Percentiles rank a stretch among this genome's conserved stretches.
phyloP scores from a whole-genome alignment of 1,140 invertebrate species.

The Zeugodacus cucurbitae region DNA sequence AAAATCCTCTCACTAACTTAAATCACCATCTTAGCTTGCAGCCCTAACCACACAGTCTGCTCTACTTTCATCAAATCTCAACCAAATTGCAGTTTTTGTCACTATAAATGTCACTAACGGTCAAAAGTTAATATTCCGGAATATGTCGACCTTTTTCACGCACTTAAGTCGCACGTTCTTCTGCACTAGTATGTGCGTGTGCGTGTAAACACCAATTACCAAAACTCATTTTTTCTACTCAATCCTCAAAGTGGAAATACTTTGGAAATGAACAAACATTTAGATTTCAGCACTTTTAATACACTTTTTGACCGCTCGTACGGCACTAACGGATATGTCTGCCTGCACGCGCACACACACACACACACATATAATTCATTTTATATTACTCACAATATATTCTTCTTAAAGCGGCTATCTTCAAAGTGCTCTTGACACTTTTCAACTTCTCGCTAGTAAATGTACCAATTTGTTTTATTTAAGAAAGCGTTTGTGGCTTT shows the following conservation, averaged over 20 bases:
- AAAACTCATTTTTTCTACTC: not conserved
- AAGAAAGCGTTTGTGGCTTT: constrained; percentile 24
- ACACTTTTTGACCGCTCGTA: not conserved
- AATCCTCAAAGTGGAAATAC: not conserved
- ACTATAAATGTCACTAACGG: not conserved
- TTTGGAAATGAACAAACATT: not conserved
- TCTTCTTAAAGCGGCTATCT: constrained; percentile 24
- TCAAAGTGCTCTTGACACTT: constrained; percentile 14
- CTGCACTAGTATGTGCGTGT: not conserved
- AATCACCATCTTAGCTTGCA: not conserved
- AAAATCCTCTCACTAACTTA: not conserved
- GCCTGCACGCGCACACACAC: too few species aligned
- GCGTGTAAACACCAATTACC: not conserved
- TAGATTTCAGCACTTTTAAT: constrained; percentile 1
- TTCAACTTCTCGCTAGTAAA: constrained; percentile 2
- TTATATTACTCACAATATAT: not conserved
- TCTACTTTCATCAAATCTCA: not conserved
- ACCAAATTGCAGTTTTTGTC: not conserved
- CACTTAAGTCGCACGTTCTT: not conserved
- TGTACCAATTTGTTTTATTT: constrained; percentile 32
- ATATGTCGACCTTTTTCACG: not conserved
- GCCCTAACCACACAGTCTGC: not conserved
- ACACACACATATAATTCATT: not conserved
- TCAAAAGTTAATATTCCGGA: not conserved
- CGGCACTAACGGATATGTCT: not conserved